Evolutionary conservation across 2,797 vertebrate species (phyloP).

Genomic region (Poeciliopsis paucimaculata): DNA sequence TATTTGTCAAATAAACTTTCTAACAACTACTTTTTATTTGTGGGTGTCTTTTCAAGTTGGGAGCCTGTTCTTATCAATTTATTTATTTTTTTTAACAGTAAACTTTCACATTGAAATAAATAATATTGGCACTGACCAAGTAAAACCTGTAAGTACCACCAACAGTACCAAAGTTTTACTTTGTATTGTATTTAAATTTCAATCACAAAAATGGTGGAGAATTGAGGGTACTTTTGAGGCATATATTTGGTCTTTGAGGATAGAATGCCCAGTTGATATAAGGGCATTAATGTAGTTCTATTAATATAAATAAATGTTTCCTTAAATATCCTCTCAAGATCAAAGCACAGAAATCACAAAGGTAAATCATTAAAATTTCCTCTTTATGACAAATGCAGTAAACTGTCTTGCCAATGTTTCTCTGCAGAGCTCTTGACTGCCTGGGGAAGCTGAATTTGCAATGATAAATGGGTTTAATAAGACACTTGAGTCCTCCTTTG

Average conservation of each 20-base stretch:
- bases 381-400: constrained; percentile 26
- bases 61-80: too few species aligned
- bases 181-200: background rate
- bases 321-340: constrained; percentile 11
- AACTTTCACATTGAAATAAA: background rate
- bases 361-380: constrained; percentile 21
- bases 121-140: background rate
- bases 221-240: constrained; percentile 39
- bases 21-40: too few species aligned
- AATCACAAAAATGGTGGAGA: background rate
- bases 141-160: background rate
- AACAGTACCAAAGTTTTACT: background rate
- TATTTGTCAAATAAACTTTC: too few species aligned
- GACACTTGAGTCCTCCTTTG: constrained; percentile 47
- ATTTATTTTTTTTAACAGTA: background rate
- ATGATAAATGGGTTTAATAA: constrained; percentile 74
- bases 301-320: constrained; percentile 33
- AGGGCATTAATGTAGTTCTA: constrained; percentile 23
- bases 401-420: constrained; percentile 26
- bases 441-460: constrained; percentile 30
- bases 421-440: constrained; percentile 49
- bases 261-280: constrained; percentile 32
- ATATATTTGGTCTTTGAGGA: background rate
- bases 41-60: too few species aligned
- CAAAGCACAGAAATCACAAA: constrained; percentile 6